Conservation (phyloP, 2,888 invertebrate genomes). For the Linnaemya tessellans region DNA sequence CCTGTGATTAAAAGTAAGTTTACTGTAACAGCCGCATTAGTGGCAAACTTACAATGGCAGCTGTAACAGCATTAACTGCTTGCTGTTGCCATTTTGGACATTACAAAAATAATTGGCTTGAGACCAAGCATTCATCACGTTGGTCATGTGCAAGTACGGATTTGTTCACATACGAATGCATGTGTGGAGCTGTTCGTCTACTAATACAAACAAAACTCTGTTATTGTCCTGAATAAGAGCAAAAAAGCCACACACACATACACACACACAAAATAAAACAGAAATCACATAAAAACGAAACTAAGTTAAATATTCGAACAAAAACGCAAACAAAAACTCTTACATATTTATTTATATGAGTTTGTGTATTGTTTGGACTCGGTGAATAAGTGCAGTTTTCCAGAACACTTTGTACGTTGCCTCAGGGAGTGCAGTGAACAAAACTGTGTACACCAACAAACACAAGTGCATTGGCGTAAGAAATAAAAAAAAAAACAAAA, state of each 20-base stretch:
- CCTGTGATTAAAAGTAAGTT: constrained; percentile 15
- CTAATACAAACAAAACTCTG: constrained; percentile 30
- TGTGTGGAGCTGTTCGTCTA: constrained; percentile 13
- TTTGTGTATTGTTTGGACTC: constrained; percentile 36
- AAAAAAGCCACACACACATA: neutral
- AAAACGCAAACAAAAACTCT: constrained; percentile 28
- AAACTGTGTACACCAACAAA: constrained; percentile 59
- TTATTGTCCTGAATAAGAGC: constrained; percentile 24
- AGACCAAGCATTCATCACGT: constrained; percentile 70
- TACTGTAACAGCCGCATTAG: constrained; percentile 37
- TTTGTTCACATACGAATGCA: constrained; percentile 3
- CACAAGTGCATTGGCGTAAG: constrained; percentile 58
- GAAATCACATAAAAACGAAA: constrained; percentile 4
- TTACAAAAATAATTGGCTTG: constrained; percentile 70
- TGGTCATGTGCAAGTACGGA: constrained; percentile 45
- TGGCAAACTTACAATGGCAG: constrained; percentile 33
- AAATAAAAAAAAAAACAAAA: constrained; percentile 56
- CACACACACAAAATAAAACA: neutral
- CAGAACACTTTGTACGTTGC: constrained; percentile 69
- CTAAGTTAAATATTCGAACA: constrained; percentile 37
- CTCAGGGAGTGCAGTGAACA: constrained; percentile 70
- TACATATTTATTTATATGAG: constrained; percentile 28
- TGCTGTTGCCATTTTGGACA: constrained; percentile 54
- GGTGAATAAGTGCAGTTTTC: constrained; percentile 67
- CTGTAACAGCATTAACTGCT: constrained; percentile 63